A percentile compares a stretch with the other conserved stretches of the same genome.
phyloP scores from a whole-genome alignment of 2,797 vertebrate genomes.

The Girardinus metallicus region DNA sequence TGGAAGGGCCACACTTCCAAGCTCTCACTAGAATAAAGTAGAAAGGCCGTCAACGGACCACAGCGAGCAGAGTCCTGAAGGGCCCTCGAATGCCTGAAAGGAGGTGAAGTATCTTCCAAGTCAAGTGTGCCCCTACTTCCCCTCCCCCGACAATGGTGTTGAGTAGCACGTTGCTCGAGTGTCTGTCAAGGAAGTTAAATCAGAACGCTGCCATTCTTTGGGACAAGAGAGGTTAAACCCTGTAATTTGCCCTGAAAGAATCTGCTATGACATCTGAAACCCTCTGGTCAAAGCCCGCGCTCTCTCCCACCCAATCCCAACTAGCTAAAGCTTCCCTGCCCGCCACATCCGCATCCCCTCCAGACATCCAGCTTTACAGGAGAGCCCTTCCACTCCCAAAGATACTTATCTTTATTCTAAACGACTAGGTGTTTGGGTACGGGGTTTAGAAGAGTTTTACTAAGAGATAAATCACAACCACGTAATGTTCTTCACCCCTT shows the following conservation, averaged over 20 bases:
- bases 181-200: conserved; percentile 67
- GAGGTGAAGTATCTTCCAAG: conserved; percentile 70
- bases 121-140: conserved; percentile 61
- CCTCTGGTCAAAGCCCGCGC: conserved; percentile 66
- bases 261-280: conserved; percentile 79
- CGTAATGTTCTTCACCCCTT: conserved; percentile 41
- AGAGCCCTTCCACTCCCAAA: conserved; percentile 66
- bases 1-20: conserved; percentile 54
- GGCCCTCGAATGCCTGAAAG: conserved; percentile 64
- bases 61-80: conserved; percentile 65
- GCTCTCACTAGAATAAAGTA: conserved; percentile 43
- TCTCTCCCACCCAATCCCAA: conserved; percentile 46
- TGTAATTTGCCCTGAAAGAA: conserved; percentile 79
- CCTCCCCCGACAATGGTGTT: conserved; percentile 55
- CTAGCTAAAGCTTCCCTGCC: conserved; percentile 54
- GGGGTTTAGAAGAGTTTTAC: conserved; percentile 71
- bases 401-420: conserved; percentile 80
- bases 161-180: conserved; percentile 61
- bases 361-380: conserved; percentile 67
- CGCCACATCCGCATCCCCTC: conserved; percentile 63
- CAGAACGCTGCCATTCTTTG: conserved; percentile 58
- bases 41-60: conserved; percentile 50
- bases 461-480: conserved; percentile 64
- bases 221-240: conserved; percentile 72
- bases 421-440: conserved; percentile 74